Evolutionary conservation across 2,888 invertebrate species (phyloP), one percentile per base, ranked within the genome.

Genomic region (Coelogynopora nodosa): DNA sequence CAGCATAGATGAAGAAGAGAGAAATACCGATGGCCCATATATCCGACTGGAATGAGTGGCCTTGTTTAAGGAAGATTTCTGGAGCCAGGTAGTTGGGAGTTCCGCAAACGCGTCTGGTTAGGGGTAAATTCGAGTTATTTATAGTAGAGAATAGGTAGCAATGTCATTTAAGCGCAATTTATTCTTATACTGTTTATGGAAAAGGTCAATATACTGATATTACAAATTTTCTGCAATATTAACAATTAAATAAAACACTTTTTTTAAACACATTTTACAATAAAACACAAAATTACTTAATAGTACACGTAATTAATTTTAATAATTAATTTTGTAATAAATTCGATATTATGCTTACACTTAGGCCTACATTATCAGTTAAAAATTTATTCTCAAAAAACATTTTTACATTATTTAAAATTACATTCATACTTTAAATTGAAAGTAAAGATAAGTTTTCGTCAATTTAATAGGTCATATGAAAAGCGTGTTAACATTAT

Each of bases 61-160:
- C 74, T 74, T 74, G 74, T 74, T 74, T 74, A 26, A 74, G 74
- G 74, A 74, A 74, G 74, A 74, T 74, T 74, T 74, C 74, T 5
- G 74, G 74, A 23, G 74, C 74, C 23, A 74, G 74, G 74, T 74
- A 74, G 27, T 74, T 74, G 2, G 74, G 74, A 74, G 74, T 74
- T 10, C 74, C 74, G 23, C 74, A 74, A n/a, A 74, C 74, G 2
- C 74, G 74, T 23, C 74, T 74, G 23, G 5, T 10, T 10, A 49
- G 5, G 49, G 49, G 18, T 10, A 49, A 49, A 49, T 5, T 49
- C 49, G 49, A 49, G 49, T 10, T 10, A 5, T 18, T 49, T 49
- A 5, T 10, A 49, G 5, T 10, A 49, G 49, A 49, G 18, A 49
- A n/a, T n/a, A n/a, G n/a, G n/a, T n/a, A n/a, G n/a, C n/a, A n/a